Percentiles rank a stretch among this genome's conserved stretches.
phyloP scores from a whole-genome alignment of 2,113 vertebrate species.

The Hemiprocne comata region DNA sequence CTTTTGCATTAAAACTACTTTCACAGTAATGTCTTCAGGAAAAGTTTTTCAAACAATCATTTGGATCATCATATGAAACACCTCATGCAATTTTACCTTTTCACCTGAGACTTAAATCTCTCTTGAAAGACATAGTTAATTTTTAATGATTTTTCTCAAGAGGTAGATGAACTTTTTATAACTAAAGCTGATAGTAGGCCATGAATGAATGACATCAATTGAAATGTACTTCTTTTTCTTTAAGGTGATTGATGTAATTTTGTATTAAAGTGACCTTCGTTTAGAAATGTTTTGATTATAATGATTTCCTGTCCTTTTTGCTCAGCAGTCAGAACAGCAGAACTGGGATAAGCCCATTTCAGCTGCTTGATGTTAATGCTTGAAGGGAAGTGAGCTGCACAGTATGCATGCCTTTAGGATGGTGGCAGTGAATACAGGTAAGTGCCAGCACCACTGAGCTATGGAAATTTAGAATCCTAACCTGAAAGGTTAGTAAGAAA shows the following conservation, averaged over 20 bases:
- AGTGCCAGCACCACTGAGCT: not conserved
- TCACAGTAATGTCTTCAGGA: not conserved
- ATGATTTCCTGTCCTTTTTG: slow-evolving; percentile 94
- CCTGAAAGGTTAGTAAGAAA: not conserved
- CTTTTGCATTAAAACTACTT: not conserved
- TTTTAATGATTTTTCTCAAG: slow-evolving; percentile 70
- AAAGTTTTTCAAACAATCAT: not conserved
- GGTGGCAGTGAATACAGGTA: not conserved
- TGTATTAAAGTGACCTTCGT: slow-evolving; percentile 90
- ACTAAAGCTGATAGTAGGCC: slow-evolving; percentile 53
- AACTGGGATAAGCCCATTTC: slow-evolving; percentile 74
- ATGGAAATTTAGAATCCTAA: not conserved
- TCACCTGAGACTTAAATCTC: slow-evolving; percentile 49
- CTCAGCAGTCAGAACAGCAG: slow-evolving; percentile 78
- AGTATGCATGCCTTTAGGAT: slow-evolving; percentile 1
- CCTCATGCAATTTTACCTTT: slow-evolving; percentile 16
- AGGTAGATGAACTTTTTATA: slow-evolving; percentile 63
- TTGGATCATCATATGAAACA: slow-evolving; percentile 27
- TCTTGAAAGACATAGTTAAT: slow-evolving; percentile 66
- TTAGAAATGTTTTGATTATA: slow-evolving; percentile 86
- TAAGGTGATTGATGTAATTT: slow-evolving; percentile 92
- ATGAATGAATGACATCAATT: slow-evolving; percentile 49
- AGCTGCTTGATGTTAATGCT: slow-evolving; percentile 69
- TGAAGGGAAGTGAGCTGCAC: slow-evolving; percentile 76
- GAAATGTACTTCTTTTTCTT: slow-evolving; percentile 76